phyloP scores from a whole-genome alignment of 2,888 invertebrate species.

The Drosophila monieri region DNA sequence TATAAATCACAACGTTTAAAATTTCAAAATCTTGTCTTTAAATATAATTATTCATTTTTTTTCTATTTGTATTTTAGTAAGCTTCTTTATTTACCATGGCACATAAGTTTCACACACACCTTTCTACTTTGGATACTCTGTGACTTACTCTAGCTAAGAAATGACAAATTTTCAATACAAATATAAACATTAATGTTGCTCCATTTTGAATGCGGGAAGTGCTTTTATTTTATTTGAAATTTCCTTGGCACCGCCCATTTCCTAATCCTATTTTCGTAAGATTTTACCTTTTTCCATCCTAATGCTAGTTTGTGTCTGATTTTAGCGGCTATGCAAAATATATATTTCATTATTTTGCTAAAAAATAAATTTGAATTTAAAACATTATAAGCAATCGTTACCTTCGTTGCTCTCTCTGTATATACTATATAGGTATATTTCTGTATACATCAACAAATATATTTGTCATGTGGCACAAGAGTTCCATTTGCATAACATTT shows the following conservation, averaged over 20 bases:
- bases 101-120: slow-evolving; percentile 67
- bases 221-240: slow-evolving; percentile 1
- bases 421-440: slow-evolving; percentile 1
- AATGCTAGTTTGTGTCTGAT: slow-evolving; percentile 45
- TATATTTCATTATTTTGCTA: slow-evolving; percentile 28
- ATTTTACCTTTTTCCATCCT: slow-evolving; percentile 19
- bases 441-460: slow-evolving; percentile 31
- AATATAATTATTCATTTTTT: slow-evolving; percentile 18
- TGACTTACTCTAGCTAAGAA: slow-evolving; percentile 17
- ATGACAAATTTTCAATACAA: slow-evolving; percentile 34
- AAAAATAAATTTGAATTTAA: slow-evolving; percentile 39
- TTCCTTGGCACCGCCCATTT: slow-evolving; percentile 35
- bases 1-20: slow-evolving; percentile 74
- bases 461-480: slow-evolving; percentile 64
- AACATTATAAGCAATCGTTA: slow-evolving; percentile 64
- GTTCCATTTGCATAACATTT: slow-evolving; percentile 50
- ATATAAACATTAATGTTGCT: slow-evolving; percentile 24
- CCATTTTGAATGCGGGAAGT: slow-evolving; percentile 9
- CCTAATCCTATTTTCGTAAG: slow-evolving; percentile 8
- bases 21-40: slow-evolving; percentile 46
- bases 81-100: slow-evolving; percentile 60
- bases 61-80: slow-evolving; percentile 38
- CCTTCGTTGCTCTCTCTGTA: slow-evolving; percentile 61
- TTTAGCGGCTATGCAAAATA: slow-evolving; percentile 63
- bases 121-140: slow-evolving; percentile 35